Conservation (phyloP, 2,113 vertebrate genomes). For the Vidua macroura region DNA sequence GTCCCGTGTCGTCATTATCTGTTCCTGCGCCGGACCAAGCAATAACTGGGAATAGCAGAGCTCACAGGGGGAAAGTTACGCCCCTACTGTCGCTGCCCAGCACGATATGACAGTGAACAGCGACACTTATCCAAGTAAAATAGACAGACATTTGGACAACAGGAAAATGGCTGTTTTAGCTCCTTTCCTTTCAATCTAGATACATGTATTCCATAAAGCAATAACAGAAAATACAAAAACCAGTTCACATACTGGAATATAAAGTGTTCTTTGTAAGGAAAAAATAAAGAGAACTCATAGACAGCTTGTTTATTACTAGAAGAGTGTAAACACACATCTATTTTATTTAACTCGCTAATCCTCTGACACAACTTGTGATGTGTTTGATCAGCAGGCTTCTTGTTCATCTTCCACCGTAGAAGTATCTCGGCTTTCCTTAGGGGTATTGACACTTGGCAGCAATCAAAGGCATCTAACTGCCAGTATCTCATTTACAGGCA, state of each 20-base stretch:
- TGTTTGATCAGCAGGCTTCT: slow-evolving; percentile 41
- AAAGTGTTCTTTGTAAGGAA: neutral
- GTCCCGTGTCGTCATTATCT: no score
- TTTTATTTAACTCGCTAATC: slow-evolving; percentile 37
- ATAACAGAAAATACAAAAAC: neutral
- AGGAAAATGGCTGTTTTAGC: neutral
- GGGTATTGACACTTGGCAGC: slow-evolving; percentile 51
- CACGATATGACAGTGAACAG: no score
- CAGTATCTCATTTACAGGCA: slow-evolving; percentile 22
- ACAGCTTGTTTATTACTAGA: slow-evolving; percentile 45
- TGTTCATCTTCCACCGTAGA: neutral
- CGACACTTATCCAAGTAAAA: neutral
- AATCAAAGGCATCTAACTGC: slow-evolving; percentile 45
- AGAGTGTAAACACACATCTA: slow-evolving; percentile 46
- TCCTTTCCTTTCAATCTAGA: neutral
- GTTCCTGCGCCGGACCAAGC: no score
- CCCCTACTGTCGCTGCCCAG: no score
- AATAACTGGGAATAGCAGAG: no score
- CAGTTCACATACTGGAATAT: neutral
- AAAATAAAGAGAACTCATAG: neutral
- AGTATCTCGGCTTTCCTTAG: slow-evolving; percentile 17
- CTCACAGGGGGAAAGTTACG: no score
- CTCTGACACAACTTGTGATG: slow-evolving; percentile 25
- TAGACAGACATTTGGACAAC: neutral
- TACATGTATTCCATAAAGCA: neutral